phyloP scores from a whole-genome alignment of 2,113 vertebrate species.

The Cyprinodon variegatus region DNA sequence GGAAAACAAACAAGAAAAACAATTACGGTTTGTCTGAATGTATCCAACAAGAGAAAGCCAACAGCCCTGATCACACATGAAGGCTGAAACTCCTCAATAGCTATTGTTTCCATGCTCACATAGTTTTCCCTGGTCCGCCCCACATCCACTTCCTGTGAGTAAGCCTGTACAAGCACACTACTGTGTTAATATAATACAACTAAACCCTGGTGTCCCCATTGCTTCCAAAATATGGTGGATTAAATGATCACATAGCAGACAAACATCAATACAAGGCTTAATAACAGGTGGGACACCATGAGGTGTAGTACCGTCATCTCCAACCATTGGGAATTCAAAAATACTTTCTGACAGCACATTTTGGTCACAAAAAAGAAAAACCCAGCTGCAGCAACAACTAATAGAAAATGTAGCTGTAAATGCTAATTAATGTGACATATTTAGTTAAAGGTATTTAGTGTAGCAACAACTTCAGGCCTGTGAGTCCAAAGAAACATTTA shows the following conservation, averaged over 20 bases:
- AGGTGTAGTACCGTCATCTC: neutral
- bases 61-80: slow-evolving; percentile 31
- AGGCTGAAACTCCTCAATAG: slow-evolving; percentile 38
- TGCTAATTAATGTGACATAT: slow-evolving; percentile 4
- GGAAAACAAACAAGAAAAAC: neutral
- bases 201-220: neutral
- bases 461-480: neutral
- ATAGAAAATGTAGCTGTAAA: slow-evolving; percentile 14
- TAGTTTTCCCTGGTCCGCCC: slow-evolving; percentile 46
- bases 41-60: slow-evolving; percentile 21
- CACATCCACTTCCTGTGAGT: slow-evolving; percentile 59
- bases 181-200: slow-evolving; percentile 17
- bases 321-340: neutral
- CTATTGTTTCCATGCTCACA: slow-evolving; percentile 53
- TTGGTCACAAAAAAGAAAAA: neutral
- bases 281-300: neutral
- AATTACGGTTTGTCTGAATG: slow-evolving; percentile 5
- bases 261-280: neutral
- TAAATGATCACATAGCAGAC: neutral
- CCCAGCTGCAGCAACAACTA: slow-evolving; percentile 3
- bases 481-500: slow-evolving; percentile 11
- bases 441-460: neutral
- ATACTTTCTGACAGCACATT: neutral
- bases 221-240: neutral
- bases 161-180: slow-evolving; percentile 29